These are phyloP conservation scores for Xiphorhynchus elegans DNA, from an alignment of 2,113 vertebrate genomes.

Conservation along the genomic window DNA sequence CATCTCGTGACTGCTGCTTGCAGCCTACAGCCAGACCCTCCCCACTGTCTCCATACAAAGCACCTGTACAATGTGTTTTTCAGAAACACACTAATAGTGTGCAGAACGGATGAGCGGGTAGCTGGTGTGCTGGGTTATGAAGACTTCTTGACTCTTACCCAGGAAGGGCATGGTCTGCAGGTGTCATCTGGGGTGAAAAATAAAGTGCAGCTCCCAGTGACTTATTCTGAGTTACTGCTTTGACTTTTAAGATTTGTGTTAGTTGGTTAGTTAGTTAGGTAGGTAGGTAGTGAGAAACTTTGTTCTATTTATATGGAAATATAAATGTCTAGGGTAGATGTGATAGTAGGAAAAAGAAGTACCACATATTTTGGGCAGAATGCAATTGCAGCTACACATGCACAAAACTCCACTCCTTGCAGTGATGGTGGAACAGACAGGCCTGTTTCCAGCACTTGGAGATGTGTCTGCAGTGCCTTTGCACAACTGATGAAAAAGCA, in stretches of 20 bases:
- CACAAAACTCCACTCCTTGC: neutral
- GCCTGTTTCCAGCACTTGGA: neutral
- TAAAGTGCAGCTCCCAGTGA: neutral
- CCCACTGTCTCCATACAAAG: fast-evolving
- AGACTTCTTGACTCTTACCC: slow-evolving; percentile 47
- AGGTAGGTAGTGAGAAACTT: neutral
- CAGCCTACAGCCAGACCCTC: neutral
- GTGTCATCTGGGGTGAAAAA: slow-evolving; percentile 25
- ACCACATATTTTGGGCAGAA: neutral
- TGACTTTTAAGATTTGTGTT: neutral
- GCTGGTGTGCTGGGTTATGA: neutral
- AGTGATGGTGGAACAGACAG: neutral
- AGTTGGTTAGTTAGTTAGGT: too few relatives aligned
- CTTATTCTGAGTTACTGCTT: neutral
- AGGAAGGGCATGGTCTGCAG: slow-evolving; percentile 60
- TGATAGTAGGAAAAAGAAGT: neutral
- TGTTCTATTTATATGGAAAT: neutral
- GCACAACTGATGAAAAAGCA: neutral
- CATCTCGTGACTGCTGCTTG: neutral
- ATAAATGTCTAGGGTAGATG: neutral
- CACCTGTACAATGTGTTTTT: neutral
- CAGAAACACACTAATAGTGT: neutral
- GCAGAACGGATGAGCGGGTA: neutral
- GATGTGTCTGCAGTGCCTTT: neutral
- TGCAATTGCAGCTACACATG: neutral